Evolutionary conservation across 2,888 invertebrate species (phyloP).

Genomic region (Chymomyza procnemis): DNA sequence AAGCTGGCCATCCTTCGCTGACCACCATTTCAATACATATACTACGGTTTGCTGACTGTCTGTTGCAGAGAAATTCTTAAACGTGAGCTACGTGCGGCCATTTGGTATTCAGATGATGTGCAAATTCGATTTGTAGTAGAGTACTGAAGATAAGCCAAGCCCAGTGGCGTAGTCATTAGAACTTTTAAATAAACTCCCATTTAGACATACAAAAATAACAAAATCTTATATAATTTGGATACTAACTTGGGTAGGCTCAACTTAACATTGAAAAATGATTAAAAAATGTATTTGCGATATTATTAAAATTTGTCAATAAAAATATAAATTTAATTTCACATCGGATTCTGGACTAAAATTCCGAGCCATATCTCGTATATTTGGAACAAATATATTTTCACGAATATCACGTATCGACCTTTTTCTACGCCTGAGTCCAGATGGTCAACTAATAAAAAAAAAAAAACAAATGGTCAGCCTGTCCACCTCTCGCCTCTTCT

Average conservation of each 20-base stretch:
- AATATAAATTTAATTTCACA: too few species aligned
- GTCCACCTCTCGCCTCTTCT: conserved; percentile 32
- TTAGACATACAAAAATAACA: too few species aligned
- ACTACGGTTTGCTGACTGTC: conserved; percentile 1
- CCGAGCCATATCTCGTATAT: too few species aligned
- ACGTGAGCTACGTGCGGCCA: conserved; percentile 69
- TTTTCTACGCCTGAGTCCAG: background rate
- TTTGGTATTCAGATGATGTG: conserved; percentile 78
- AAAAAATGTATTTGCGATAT: too few species aligned
- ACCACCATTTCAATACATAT: conserved; percentile 62
- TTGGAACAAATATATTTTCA: too few species aligned
- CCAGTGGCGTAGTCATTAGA: conserved; percentile 41
- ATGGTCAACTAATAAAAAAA: conserved; percentile 61
- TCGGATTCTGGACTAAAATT: too few species aligned
- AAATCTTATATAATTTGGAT: too few species aligned
- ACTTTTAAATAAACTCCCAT: too few species aligned
- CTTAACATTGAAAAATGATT: too few species aligned
- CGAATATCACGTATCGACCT: too few species aligned
- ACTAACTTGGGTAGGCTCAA: too few species aligned
- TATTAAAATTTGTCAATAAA: too few species aligned
- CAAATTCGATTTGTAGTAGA: conserved; percentile 72
- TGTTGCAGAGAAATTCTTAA: conserved; percentile 14
- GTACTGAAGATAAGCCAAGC: conserved; percentile 12
- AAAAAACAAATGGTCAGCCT: conserved; percentile 70
- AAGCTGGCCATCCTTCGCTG: conserved; percentile 41